Evolutionary conservation across 2,113 vertebrate genomes (phyloP), one percentile per base, ranked within the genome.

Genomic region (Clarias batrachus): DNA sequence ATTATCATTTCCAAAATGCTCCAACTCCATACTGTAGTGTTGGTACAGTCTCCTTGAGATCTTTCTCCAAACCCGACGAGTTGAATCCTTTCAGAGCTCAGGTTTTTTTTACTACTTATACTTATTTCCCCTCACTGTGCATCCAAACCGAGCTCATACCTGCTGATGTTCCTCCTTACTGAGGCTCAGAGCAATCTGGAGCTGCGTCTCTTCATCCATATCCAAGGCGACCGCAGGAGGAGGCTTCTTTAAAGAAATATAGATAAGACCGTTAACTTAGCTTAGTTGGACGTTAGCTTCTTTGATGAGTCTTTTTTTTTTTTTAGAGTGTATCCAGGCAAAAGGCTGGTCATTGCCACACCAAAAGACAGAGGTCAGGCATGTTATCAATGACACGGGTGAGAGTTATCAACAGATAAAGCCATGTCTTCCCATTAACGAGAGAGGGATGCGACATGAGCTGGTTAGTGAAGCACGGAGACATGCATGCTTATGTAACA

Each of bases 151-250:
- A 37, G 23, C 33, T 4, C 25, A 13, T 92, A 95, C 94, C 94
- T 95, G 93, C 82, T 94, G 92, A 89, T 95, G 95, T 80, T 92
- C 94, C 91, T 95, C 94, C 79, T 95, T 95, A 91, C 95, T 95
- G 87, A 95, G 93, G 89, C 78, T 94, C 90, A 95, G 70, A 12
- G 94, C 95, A 54, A 95, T 89, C 89, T 94, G 89, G n/a, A 95
- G 92, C 91, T 95, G 94, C 41, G 91, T 86, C 3, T 95, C 95
- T 62, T 95, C 95, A 37, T 95, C 95, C 92, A 94, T 92, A 8
- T 94, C 93, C 87, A 88, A 0, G 0, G 83, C 65, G 27, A 88
- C 81, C 52, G 87, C 62, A 13, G 56, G 89, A n/a, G 81, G 92
- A 12, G 56, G 81, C 30, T 60, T 77, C 68, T 90, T 82, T 48